Evolutionary conservation across 2,113 vertebrate genomes (phyloP).

Genomic region (Melanerpes aurifrons): DNA sequence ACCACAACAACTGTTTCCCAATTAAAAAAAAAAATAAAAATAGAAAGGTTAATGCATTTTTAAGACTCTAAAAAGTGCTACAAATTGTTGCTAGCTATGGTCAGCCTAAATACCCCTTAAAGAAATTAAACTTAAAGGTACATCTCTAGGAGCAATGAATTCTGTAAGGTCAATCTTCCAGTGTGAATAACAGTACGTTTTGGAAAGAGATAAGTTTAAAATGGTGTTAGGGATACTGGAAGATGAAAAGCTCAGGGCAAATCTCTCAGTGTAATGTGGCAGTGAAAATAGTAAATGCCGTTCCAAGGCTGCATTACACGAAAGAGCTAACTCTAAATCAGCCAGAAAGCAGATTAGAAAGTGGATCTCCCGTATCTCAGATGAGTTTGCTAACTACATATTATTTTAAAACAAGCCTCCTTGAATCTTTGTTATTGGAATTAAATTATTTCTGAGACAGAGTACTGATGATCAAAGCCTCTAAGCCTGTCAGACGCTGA

Average conservation of each 20-base stretch:
- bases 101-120: neutral
- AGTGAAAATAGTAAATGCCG: neutral
- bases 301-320: neutral
- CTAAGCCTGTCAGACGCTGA: neutral
- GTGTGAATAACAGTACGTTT: neutral
- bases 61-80: neutral
- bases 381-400: neutral
- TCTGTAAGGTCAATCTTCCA: neutral
- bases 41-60: too few relatives aligned
- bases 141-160: neutral
- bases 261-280: neutral
- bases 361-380: neutral
- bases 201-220: neutral
- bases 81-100: neutral
- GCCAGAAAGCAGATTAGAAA: slow-evolving; percentile 6
- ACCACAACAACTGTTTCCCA: too few relatives aligned
- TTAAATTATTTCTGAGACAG: slow-evolving; percentile 30
- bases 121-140: neutral
- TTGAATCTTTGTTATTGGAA: slow-evolving; percentile 27
- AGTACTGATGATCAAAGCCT: neutral
- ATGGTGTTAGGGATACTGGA: neutral
- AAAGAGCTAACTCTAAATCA: slow-evolving; percentile 12
- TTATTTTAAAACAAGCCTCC: neutral
- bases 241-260: neutral
- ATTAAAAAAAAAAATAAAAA: too few relatives aligned